Evolutionary conservation across 2,113 vertebrate genomes (phyloP).

Genomic region (Lota lota): DNA sequence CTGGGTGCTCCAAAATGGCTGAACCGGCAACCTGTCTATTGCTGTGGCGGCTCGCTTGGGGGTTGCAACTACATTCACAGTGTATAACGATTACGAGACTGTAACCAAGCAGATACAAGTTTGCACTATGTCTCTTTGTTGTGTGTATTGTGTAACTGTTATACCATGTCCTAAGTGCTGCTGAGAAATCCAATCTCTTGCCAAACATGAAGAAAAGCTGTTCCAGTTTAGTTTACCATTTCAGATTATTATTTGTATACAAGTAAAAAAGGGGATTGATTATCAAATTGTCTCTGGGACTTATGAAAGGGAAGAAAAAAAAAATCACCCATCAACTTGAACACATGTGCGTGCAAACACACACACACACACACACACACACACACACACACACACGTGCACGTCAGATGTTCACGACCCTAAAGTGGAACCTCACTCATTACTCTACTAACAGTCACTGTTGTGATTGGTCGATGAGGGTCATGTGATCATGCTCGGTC

Average conservation of each 20-base stretch:
- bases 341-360: background rate
- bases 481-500: conserved; percentile 39
- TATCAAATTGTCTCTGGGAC: no score
- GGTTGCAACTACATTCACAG: background rate
- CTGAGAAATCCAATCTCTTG: conserved; percentile 42
- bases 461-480: conserved; percentile 44
- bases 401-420: conserved; percentile 39
- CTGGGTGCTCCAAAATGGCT: background rate
- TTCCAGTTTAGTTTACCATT: background rate
- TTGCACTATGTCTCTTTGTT: background rate
- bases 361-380: conserved; percentile 30
- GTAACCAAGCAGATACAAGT: background rate
- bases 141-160: background rate
- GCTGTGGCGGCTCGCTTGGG: background rate
- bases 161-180: conserved; percentile 4
- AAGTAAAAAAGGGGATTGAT: conserved; percentile 12
- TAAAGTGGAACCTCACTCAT: conserved; percentile 54
- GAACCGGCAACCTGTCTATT: background rate
- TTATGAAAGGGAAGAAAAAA: no score
- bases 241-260: conserved; percentile 32
- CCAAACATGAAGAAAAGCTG: background rate
- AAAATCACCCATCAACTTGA: background rate
- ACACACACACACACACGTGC: conserved; percentile 27
- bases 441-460: conserved; percentile 50
- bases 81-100: background rate